Evolutionary conservation across 2,797 vertebrate species (phyloP).

Genomic region (Tokudaia tokunoshimensis): DNA sequence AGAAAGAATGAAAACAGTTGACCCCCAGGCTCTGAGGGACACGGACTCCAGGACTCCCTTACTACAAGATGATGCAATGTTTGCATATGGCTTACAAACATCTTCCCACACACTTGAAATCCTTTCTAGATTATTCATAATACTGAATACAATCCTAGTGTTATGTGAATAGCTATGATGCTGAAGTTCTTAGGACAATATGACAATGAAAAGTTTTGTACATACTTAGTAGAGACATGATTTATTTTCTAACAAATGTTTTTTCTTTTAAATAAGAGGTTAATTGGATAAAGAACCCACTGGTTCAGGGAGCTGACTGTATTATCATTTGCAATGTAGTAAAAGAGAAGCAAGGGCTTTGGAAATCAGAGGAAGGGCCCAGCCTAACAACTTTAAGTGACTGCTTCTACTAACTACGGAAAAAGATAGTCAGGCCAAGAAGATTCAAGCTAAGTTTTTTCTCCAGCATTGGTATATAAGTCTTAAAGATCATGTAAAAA

Average conservation of each 20-base stretch:
- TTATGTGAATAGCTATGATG: not conserved
- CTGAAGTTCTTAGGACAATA: not conserved
- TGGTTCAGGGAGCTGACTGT: not conserved
- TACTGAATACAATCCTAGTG: not conserved
- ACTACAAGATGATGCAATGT: not conserved
- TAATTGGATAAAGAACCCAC: not conserved
- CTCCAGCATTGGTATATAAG: not conserved
- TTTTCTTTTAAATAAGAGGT: not conserved
- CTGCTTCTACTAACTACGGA: not conserved
- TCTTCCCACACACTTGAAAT: not conserved
- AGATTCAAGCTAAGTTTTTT: not conserved
- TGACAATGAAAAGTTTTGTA: not conserved
- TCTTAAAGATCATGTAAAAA: not conserved
- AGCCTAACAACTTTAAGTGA: not conserved
- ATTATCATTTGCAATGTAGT: not conserved
- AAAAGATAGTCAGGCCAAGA: not conserved
- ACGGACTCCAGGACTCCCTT: not conserved
- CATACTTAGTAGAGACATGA: not conserved
- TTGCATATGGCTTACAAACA: not conserved
- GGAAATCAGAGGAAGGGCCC: not conserved
- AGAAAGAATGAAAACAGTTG: not conserved
- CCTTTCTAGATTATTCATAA: not conserved
- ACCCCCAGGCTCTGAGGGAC: not conserved
- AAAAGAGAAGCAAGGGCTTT: not conserved
- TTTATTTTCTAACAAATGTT: not conserved